A percentile compares a stretch with the other conserved stretches of the same genome.
These are phyloP conservation scores for Leguminivora glycinivorella DNA, from an alignment of 1,140 invertebrate genomes.

Conservation along the genomic window DNA sequence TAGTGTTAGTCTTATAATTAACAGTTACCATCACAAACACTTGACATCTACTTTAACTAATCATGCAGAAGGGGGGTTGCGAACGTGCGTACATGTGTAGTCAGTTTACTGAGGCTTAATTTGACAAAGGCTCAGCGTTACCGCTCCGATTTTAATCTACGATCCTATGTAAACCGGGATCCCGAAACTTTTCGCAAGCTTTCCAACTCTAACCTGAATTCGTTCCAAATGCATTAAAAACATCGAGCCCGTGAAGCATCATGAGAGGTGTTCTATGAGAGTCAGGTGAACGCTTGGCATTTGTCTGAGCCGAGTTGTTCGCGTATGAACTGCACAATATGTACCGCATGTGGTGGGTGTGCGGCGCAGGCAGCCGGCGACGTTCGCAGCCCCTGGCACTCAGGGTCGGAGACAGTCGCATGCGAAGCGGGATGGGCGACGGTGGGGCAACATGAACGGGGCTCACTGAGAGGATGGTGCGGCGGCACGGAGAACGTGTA, in stretches of 20 bases:
- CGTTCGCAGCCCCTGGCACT: slow-evolving; percentile 74
- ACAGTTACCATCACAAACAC: slow-evolving; percentile 55
- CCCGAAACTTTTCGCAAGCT: slow-evolving; percentile 23
- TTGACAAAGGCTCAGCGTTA: slow-evolving; percentile 52
- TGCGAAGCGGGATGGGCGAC: slow-evolving; percentile 77
- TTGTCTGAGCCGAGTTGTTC: slow-evolving; percentile 40
- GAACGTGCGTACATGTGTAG: slow-evolving; percentile 65
- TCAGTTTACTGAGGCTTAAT: slow-evolving; percentile 42
- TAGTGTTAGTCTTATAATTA: slow-evolving; percentile 29
- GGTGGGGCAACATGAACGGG: slow-evolving; percentile 78
- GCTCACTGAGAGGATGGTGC: slow-evolving; percentile 79
- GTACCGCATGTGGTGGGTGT: slow-evolving; percentile 61
- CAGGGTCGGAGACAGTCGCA: slow-evolving; percentile 76
- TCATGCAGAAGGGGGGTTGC: slow-evolving; percentile 76
- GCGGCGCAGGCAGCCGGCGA: slow-evolving; percentile 55
- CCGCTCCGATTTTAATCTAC: slow-evolving; percentile 28
- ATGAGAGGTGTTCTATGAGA: background rate
- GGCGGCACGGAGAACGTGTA: slow-evolving; percentile 81
- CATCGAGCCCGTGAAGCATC: background rate
- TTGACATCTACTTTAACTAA: slow-evolving; percentile 65
- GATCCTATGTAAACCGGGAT: slow-evolving; percentile 4
- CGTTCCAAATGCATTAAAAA: slow-evolving; percentile 16
- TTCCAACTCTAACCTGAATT: slow-evolving; percentile 8
- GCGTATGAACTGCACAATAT: slow-evolving; percentile 49
- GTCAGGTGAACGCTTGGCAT: slow-evolving; percentile 39